Conservation (phyloP, 1,140 invertebrate genomes). For the Solenopsis fugax region DNA sequence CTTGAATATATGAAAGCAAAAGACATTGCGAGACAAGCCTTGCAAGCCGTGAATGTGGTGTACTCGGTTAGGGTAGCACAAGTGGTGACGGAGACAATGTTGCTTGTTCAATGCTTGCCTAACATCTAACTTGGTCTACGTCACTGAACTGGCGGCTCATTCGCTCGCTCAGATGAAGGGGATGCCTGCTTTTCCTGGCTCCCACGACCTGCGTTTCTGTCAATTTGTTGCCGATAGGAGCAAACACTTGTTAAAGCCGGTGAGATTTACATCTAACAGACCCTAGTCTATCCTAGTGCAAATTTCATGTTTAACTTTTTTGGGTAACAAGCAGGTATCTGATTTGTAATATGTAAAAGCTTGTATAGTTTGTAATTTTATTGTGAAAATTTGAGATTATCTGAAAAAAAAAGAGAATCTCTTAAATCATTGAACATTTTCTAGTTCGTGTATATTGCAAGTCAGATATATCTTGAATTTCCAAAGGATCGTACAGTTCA, state of each 20-base stretch:
- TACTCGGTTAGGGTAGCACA: constrained; percentile 84
- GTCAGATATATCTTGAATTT: constrained; percentile 55
- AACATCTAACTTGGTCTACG: constrained; percentile 86
- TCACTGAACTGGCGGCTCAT: constrained; percentile 86
- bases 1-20: neutral
- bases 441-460: constrained; percentile 28
- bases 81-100: constrained; percentile 87
- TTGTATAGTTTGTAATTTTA: constrained; percentile 3
- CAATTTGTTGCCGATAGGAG: constrained; percentile 97
- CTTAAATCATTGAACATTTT: neutral
- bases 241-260: constrained; percentile 97
- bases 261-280: constrained; percentile 90
- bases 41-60: constrained; percentile 77
- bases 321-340: constrained; percentile 43
- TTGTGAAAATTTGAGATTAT: constrained; percentile 12
- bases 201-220: constrained; percentile 97
- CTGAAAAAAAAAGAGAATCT: neutral
- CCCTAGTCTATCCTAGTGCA: constrained; percentile 83
- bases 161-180: constrained; percentile 94
- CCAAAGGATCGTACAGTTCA: constrained; percentile 32
- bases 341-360: constrained; percentile 52
- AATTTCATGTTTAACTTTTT: constrained; percentile 68
- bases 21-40: constrained; percentile 64
- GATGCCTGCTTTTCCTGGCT: constrained; percentile 95
- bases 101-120: constrained; percentile 87